phyloP scores from a whole-genome alignment of 2,797 vertebrate species.

The Karalla daura region DNA sequence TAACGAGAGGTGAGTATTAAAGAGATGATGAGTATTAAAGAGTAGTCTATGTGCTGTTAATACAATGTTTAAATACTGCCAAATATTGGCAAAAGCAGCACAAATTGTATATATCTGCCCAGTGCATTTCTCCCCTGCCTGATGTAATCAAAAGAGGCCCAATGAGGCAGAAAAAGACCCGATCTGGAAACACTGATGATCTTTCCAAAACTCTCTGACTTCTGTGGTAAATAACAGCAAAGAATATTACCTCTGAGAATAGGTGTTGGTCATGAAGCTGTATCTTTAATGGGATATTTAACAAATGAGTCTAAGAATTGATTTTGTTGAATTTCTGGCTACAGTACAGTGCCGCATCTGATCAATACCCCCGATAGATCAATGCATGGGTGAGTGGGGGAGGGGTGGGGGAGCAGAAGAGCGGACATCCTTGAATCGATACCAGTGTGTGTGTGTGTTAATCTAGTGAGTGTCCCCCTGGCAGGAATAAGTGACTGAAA shows the following conservation, averaged over 20 bases:
- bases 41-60: too few relatives aligned
- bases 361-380: constrained; percentile 39
- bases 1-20: too few relatives aligned
- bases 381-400: constrained; percentile 11
- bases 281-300: not conserved
- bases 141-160: too few relatives aligned
- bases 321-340: constrained; percentile 17
- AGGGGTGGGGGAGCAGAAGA: constrained; percentile 5
- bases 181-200: too few relatives aligned
- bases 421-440: constrained; percentile 54
- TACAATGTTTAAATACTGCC: too few relatives aligned
- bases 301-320: constrained; percentile 6
- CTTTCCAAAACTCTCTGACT: too few relatives aligned
- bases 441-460: constrained; percentile 54
- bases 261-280: not conserved
- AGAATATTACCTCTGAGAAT: not conserved
- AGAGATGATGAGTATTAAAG: too few relatives aligned
- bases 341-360: not conserved
- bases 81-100: too few relatives aligned
- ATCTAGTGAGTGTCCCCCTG: constrained; percentile 74
- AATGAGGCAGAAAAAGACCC: too few relatives aligned
- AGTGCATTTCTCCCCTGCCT: too few relatives aligned
- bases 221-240: not conserved
- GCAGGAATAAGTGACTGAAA: constrained; percentile 62
- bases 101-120: too few relatives aligned